These are phyloP conservation scores for Megalurothrips usitatus DNA, from an alignment of 2,888 invertebrate species.

Conservation along the genomic window DNA sequence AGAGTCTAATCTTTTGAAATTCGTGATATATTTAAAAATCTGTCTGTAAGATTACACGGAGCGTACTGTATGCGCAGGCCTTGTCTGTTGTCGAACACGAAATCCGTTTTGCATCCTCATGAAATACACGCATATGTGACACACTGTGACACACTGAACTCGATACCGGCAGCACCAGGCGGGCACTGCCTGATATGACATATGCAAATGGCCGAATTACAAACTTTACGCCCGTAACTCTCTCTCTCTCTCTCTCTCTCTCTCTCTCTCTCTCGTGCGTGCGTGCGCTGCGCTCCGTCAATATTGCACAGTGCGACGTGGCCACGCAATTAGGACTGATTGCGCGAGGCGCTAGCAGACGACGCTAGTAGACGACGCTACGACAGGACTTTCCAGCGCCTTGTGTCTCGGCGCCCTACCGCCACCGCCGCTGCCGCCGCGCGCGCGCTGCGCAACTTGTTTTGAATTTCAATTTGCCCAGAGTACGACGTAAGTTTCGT, in stretches of 20 bases:
- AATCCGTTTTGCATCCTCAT: too few species aligned
- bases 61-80: not conserved
- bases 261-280: too few species aligned
- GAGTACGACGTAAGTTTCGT: slow-evolving; percentile 10
- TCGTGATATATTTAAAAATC: not conserved
- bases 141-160: too few species aligned
- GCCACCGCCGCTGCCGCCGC: too few species aligned
- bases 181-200: not conserved
- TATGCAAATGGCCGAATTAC: slow-evolving; percentile 21
- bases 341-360: slow-evolving; percentile 2
- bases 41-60: not conserved
- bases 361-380: not conserved
- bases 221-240: slow-evolving; percentile 8
- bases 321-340: slow-evolving; percentile 20
- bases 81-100: not conserved
- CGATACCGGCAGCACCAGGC: too few species aligned
- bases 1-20: not conserved
- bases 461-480: slow-evolving; percentile 17
- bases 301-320: not conserved
- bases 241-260: too few species aligned
- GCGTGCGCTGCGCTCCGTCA: not conserved
- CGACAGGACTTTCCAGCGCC: not conserved
- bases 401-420: not conserved
- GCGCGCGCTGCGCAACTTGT: slow-evolving; percentile 1
- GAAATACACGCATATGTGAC: too few species aligned